A percentile compares a stretch with the other conserved stretches of the same genome.
Conservation (phyloP, 2,888 invertebrate genomes). For the Trachelus troglodyta region DNA sequence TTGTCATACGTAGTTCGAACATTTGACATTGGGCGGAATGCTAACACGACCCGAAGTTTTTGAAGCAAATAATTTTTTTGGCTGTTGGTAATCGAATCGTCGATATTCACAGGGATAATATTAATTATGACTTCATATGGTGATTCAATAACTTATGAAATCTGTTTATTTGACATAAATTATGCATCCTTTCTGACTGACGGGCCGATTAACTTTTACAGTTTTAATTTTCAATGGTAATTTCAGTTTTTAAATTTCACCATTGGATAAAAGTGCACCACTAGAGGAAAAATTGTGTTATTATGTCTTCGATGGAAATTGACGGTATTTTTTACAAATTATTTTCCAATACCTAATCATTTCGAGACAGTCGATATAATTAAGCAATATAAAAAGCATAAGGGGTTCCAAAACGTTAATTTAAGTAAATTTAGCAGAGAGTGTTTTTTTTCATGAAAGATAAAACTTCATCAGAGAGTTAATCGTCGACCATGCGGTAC, state of each 20-base stretch:
- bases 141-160: background rate
- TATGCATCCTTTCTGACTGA: background rate
- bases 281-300: too few relatives aligned
- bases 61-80: background rate
- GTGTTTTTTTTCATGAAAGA: background rate
- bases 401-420: too few relatives aligned
- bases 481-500: background rate
- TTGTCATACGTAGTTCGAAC: background rate
- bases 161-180: background rate
- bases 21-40: background rate
- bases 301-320: too few relatives aligned
- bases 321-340: too few relatives aligned
- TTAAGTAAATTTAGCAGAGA: too few relatives aligned
- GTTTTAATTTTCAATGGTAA: background rate
- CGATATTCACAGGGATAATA: background rate
- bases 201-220: background rate
- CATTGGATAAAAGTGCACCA: background rate
- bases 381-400: too few relatives aligned
- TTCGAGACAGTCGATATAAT: background rate
- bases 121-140: background rate
- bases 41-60: background rate
- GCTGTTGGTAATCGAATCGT: background rate
- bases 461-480: background rate
- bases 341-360: background rate
- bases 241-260: background rate